These are phyloP conservation scores for Pampus argenteus DNA, from an alignment of 2,797 vertebrate genomes.

Conservation along the genomic window DNA sequence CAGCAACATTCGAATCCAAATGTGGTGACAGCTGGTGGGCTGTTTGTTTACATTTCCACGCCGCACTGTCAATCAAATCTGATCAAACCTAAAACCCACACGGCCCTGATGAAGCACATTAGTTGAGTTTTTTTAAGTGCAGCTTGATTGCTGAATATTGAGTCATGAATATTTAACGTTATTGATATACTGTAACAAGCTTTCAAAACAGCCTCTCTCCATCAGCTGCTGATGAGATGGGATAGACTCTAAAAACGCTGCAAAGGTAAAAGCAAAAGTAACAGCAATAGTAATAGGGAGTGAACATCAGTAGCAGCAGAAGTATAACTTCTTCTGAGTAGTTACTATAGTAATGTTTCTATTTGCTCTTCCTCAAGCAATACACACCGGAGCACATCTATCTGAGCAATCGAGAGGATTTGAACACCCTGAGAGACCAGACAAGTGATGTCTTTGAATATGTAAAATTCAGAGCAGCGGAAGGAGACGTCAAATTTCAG, in stretches of 20 bases:
- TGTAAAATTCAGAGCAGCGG: slow-evolving; percentile 89
- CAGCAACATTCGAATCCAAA: not conserved
- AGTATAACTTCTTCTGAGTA: not conserved
- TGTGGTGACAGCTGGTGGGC: not conserved
- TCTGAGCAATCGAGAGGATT: slow-evolving; percentile 84
- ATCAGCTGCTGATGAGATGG: not conserved
- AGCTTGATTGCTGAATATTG: not conserved
- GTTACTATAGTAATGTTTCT: not conserved
- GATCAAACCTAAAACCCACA: slow-evolving; percentile 4
- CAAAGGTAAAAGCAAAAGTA: not conserved
- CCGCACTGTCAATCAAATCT: slow-evolving; percentile 11
- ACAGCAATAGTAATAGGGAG: not conserved
- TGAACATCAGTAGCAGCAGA: not conserved
- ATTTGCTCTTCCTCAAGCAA: slow-evolving; percentile 76
- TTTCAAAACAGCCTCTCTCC: not conserved
- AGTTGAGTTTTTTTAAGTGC: not conserved
- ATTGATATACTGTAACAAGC: not conserved
- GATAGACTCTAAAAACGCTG: not conserved
- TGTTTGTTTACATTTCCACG: not conserved
- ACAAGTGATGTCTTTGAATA: slow-evolving; percentile 88
- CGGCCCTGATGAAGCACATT: not conserved
- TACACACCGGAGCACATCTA: slow-evolving; percentile 87
- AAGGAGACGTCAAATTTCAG: slow-evolving; percentile 90
- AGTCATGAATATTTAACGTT: slow-evolving; percentile 3
- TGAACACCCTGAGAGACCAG: slow-evolving; percentile 85